Percentiles rank a stretch among this genome's conserved stretches.
These are phyloP conservation scores for Galaxea fascicularis DNA, from an alignment of 92 coral and sea anemone genomes.

Conservation along the genomic window DNA sequence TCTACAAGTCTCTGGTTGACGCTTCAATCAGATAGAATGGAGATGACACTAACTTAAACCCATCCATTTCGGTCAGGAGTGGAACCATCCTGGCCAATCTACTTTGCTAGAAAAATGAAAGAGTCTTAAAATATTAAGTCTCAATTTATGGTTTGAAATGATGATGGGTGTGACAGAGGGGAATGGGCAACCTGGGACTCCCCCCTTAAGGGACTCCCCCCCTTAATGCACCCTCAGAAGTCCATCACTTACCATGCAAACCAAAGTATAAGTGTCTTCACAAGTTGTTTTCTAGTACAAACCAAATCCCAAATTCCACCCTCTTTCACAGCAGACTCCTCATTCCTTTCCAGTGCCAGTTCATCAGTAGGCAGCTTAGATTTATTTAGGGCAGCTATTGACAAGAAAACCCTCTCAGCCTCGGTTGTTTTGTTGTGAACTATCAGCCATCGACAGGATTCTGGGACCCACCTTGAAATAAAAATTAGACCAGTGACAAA, in stretches of 20 bases:
- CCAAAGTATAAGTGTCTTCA: constrained; percentile 73
- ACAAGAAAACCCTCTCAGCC: constrained; percentile 64
- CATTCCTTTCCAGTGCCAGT: constrained; percentile 21
- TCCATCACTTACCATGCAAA: constrained; percentile 69
- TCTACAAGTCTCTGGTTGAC: no score
- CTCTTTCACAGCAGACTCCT: constrained; percentile 37
- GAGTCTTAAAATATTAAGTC: no score
- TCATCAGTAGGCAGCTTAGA: constrained; percentile 46
- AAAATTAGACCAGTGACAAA: neutral
- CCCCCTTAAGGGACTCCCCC: no score
- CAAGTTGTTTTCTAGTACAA: constrained; percentile 66
- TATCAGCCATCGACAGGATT: constrained; percentile 85
- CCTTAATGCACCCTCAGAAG: neutral
- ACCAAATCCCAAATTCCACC: constrained; percentile 80
- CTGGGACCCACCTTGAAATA: constrained; percentile 85
- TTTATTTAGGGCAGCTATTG: constrained; percentile 75
- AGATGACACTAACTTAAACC: no score
- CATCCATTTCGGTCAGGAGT: no score
- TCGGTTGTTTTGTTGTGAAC: constrained; percentile 70
- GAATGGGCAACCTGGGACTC: no score
- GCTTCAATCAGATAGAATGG: no score
- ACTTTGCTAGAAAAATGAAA: no score
- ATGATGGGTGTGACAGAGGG: no score
- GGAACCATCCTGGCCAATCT: no score
- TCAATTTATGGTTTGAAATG: no score